Base-by-base conservation (phyloP, 2,888 invertebrate genomes). In the Caradrina clavipalpis region DNA sequence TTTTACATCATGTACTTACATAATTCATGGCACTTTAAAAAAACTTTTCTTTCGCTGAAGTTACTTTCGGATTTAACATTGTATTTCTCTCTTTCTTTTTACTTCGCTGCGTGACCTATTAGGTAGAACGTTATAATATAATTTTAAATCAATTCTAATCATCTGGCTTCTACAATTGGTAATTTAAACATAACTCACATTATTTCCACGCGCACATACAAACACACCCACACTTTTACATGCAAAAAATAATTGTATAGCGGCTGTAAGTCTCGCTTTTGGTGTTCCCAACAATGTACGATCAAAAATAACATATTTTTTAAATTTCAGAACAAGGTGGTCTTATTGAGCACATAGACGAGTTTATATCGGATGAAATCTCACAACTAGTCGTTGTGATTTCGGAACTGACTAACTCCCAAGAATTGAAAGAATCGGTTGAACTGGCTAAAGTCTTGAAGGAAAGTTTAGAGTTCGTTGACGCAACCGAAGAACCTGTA, bases 341-440 rank as follows among this genome's bases (percentile, higher is more conserved):
- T 57, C 72, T 90, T 13, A 70, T 87, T 45, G 78, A 84, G 35
- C 88, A 87, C 31, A 86, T 90, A 31, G 81, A 87, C 45, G 83
- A 86, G 35, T 87, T 89, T 56, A 76, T 82, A 60, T 87, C 87
- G 4, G 71, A 78, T 19, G 80, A 86, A 60, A 68, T 86, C 26
- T 57, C 76, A 17, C 80, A 82, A 63, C 53, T 82, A 17, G 79
- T 89, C 7, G 69, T 84, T 26, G 69, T 80, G 15, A 73, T 88
- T 68, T 73, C 85, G 10, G 54, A 42, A 13, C 8, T 83, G 7
- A 74, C 76, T n/a, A 78, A 86, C 13, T 69, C 70, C 2, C 76
- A 84, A 17, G 82, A 86, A 59, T 61, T 90, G 10, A 77, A 62
- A n/a, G 63, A 67, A 4, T 51, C 81, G 0, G n/a, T 76, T 35